These are phyloP conservation scores for Luperina testacea DNA, from an alignment of 2,888 invertebrate species.

Conservation along the genomic window DNA sequence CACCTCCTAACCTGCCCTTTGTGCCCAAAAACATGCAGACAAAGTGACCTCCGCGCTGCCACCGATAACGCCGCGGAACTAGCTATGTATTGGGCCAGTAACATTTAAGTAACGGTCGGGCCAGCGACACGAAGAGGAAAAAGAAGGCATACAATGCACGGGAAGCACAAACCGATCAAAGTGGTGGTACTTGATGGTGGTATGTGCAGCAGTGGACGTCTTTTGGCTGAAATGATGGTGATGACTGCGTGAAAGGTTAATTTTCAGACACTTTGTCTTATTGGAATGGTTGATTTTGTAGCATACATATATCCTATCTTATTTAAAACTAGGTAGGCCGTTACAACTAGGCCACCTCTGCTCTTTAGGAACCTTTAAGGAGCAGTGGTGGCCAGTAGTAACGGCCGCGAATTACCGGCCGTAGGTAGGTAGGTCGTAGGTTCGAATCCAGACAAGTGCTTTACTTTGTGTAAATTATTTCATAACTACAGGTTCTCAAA, in stretches of 20 bases:
- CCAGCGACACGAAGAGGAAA: not conserved
- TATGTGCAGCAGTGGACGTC: not conserved
- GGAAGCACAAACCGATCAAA: not conserved
- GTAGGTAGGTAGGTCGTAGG: no score
- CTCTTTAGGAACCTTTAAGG: no score
- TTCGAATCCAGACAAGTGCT: no score
- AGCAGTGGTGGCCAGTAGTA: no score
- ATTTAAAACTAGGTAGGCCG: no score
- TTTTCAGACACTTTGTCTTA: not conserved
- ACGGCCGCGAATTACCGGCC: no score
- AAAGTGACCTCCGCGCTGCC: not conserved
- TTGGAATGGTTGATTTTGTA: not conserved
- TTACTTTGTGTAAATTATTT: no score
- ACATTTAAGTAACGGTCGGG: no score
- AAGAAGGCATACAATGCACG: not conserved
- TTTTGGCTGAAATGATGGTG: not conserved
- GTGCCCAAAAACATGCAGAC: no score
- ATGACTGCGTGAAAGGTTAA: not conserved
- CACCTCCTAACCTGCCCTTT: no score
- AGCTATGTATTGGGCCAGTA: not conserved
- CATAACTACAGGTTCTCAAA: not conserved
- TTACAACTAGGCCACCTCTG: no score
- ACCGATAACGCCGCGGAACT: no score
- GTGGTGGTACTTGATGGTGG: not conserved
- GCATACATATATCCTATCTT: not conserved